Base-by-base conservation (phyloP, 2,888 invertebrate genomes). In the Rhingia rostrata region DNA sequence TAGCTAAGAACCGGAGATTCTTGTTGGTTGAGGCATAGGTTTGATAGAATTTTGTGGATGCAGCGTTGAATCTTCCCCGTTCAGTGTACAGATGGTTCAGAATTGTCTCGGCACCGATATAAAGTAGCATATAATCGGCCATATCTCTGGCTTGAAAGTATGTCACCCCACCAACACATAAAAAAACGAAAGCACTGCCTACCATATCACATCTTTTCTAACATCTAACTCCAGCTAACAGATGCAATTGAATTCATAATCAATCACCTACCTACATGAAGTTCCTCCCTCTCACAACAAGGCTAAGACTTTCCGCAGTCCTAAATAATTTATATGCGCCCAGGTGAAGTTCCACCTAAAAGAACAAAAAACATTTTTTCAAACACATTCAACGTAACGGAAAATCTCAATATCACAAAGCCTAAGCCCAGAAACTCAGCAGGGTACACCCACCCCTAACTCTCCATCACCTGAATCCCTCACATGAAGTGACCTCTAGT, bases 401-500 rank as follows among this genome's bases (percentile, higher is more conserved):
- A 5, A 4, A 78, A 79, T 69, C 78, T 60, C 61, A 70, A 72
- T 64, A 35, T 45, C 6, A 6, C 37, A 64, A 56, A 70, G n/a
- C 49, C 7, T 63, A 56, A 22, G 22, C 22, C 41, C 51, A n/a
- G 0, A n/a, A 69, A 58, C 56, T 63, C 56, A 22, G 54, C 64
- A 47, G 70, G 49, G 49, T 70, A 58, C 10, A 47, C 43, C 4
- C 7, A 14, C 10, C 47, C 43, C 4, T 6, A 35, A 10, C 7
- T 22, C 22, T 49, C 33, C 41, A n/a, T 33, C 4, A 6, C 12
- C 10, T 30, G 51, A 37, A 9, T 22, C 61, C 37, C 43, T 49
- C 63, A 81, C 69, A 61, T 69, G 77, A 72, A 60, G 66, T 73
- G 78, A 73, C 79, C 79, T 73, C 54, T 64, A 53, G 61, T 79